Evolutionary conservation across 2,888 invertebrate species (phyloP).

Genomic region (Phortica okadai): DNA sequence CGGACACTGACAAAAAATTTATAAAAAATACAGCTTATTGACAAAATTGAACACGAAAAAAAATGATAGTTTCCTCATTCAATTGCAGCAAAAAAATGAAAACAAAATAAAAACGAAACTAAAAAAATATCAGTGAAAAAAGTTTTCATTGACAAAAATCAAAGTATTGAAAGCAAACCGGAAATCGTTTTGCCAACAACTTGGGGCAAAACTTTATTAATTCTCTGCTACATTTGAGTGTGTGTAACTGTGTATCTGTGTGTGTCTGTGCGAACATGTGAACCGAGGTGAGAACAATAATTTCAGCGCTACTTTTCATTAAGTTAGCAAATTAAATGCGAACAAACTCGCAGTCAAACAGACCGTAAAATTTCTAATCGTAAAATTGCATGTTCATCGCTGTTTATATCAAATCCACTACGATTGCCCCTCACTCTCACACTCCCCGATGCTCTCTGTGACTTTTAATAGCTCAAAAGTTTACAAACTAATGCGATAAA

Average conservation of each 20-base stretch:
- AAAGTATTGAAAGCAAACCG: not conserved
- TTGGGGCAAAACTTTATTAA: not conserved
- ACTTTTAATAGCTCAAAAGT: no score
- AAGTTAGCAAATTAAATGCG: conserved; percentile 1
- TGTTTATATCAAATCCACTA: conserved; percentile 40
- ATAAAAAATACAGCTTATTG: not conserved
- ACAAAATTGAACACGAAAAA: conserved; percentile 30
- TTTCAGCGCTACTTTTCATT: conserved; percentile 11
- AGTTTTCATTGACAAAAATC: conserved; percentile 5
- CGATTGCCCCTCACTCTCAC: no score
- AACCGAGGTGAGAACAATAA: conserved; percentile 3
- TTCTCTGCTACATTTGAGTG: not conserved
- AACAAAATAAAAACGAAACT: not conserved
- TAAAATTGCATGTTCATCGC: conserved; percentile 63
- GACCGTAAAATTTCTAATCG: conserved; percentile 65
- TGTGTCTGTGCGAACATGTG: no score
- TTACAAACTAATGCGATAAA: no score
- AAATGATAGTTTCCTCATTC: not conserved
- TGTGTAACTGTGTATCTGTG: not conserved
- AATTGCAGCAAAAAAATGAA: not conserved
- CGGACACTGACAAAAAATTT: conserved; percentile 46
- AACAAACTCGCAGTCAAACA: conserved; percentile 53
- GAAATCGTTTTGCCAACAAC: not conserved
- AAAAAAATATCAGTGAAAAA: conserved; percentile 13
- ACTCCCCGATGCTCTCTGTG: no score